Evolutionary conservation across 2,797 vertebrate species (phyloP), one percentile per base, ranked within the genome.

Genomic region (Notamacropus eugenii): DNA sequence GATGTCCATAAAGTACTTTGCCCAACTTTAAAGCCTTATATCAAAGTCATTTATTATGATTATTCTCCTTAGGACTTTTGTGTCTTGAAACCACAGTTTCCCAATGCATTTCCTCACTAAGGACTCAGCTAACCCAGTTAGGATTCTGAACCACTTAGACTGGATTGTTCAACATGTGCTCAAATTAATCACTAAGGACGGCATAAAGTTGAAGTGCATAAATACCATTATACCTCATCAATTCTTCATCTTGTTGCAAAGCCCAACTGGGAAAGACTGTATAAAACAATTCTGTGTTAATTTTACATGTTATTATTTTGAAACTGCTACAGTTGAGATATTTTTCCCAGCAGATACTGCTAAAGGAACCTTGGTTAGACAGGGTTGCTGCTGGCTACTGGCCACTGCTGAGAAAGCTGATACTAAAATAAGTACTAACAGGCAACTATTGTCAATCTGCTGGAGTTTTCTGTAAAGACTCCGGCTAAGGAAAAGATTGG

Each of bases 371-470:
- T 56, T 59, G 58, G 87, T 92, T 95, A 52, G 16, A 93, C 90
- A 59, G 92, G 91, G 57, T 56, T 92, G 92, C 90, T 6, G 55
- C 74, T 97, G 95, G 96, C 93, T 94, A 95, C 74, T 93, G 0
- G 6, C 93, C 96, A 90, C 91, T 90, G 95, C 91, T 92, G 82
- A 96, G 93, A 92, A 95, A 95, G 57, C 93, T 54, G 96, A 93
- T 87, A 56, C 94, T 54, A 91, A 92, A 95, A 92, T 1, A 58
- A 46, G 52, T 11, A 34, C 27, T 34, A 52, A 91, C 82, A 92
- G 13, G 74, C 82, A 94, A 62, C 29, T 22, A 92, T 9, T 93
- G 34, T 58, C 52, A 87, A 58, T 0, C 0, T 1, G 57, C 56
- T 54, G 90, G 67, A 87, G 57, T 6, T 50, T 74, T 92, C 92